Conservation (phyloP, 2,888 invertebrate genomes). For the Tiphia femorata region DNA sequence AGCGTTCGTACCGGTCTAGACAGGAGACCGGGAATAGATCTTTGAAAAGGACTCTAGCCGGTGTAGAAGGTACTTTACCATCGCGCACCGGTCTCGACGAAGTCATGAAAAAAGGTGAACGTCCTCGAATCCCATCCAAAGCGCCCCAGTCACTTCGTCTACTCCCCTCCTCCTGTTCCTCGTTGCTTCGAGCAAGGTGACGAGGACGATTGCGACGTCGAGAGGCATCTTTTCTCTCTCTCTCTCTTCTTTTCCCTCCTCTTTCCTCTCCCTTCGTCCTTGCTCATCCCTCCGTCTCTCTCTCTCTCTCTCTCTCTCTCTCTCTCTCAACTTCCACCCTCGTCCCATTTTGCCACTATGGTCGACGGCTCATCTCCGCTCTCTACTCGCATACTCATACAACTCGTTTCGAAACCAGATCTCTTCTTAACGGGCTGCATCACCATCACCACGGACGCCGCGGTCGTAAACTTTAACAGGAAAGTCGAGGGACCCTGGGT, state of each 20-base stretch:
- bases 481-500: slow-evolving; percentile 43
- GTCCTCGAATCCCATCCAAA: slow-evolving; percentile 60
- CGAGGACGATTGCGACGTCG: slow-evolving; percentile 18
- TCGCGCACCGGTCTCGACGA: slow-evolving; percentile 52
- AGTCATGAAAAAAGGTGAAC: slow-evolving; percentile 68
- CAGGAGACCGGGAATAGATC: slow-evolving; percentile 14
- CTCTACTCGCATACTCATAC: slow-evolving; percentile 13
- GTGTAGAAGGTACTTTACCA: slow-evolving; percentile 46
- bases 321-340: slow-evolving; percentile 21
- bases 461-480: slow-evolving; percentile 17
- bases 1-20: slow-evolving; percentile 1
- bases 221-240: slow-evolving; percentile 12
- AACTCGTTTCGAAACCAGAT: slow-evolving; percentile 48
- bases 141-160: slow-evolving; percentile 53
- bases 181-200: too few species aligned
- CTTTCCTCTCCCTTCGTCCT: neutral
- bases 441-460: too few species aligned
- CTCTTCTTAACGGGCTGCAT: slow-evolving; percentile 28
- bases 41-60: slow-evolving; percentile 24
- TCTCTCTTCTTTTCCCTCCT: slow-evolving; percentile 16
- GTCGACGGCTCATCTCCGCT: too few species aligned
- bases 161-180: slow-evolving; percentile 15
- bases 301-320: neutral
- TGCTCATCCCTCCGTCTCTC: slow-evolving; percentile 1
- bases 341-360: too few species aligned